Conservation (phyloP, 2,888 invertebrate genomes). For the Elgonia sp. region DNA sequence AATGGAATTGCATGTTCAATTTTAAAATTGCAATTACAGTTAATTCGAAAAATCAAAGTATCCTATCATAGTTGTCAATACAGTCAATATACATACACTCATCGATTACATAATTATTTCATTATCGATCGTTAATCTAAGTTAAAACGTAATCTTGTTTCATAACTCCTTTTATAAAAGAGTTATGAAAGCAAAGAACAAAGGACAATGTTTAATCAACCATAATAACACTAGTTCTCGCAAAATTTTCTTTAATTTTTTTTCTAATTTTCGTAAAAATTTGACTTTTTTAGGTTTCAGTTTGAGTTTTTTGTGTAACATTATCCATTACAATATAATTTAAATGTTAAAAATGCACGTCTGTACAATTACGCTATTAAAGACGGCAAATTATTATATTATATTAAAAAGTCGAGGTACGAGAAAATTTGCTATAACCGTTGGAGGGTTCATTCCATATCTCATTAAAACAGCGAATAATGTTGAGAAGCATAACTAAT, state of each 20-base stretch:
- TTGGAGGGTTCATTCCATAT: slow-evolving; percentile 61
- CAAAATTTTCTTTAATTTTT: too few relatives aligned
- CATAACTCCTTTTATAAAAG: slow-evolving; percentile 53
- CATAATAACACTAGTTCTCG: slow-evolving; percentile 52
- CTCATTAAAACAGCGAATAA: slow-evolving; percentile 62
- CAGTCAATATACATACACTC: not conserved
- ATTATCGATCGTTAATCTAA: slow-evolving; percentile 52
- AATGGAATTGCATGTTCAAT: too few relatives aligned
- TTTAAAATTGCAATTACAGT: too few relatives aligned
- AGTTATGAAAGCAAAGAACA: slow-evolving; percentile 59
- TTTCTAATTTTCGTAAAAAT: slow-evolving; percentile 6
- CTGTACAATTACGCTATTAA: slow-evolving; percentile 22
- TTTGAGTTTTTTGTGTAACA: not conserved
- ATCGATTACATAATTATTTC: slow-evolving; percentile 60
- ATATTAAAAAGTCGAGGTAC: slow-evolving; percentile 37
- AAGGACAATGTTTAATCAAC: slow-evolving; percentile 67
- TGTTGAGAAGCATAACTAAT: slow-evolving; percentile 61
- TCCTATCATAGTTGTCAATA: not conserved
- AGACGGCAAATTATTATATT: slow-evolving; percentile 59
- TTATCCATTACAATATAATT: slow-evolving; percentile 31
- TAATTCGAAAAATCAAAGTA: too few relatives aligned
- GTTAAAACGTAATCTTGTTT: slow-evolving; percentile 63
- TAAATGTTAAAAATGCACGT: slow-evolving; percentile 47
- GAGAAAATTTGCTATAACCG: slow-evolving; percentile 46
- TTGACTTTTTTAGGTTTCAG: too few relatives aligned